These are phyloP conservation scores for Plutomurus gul DNA, from an alignment of 1,140 invertebrate species.

Conservation along the genomic window DNA sequence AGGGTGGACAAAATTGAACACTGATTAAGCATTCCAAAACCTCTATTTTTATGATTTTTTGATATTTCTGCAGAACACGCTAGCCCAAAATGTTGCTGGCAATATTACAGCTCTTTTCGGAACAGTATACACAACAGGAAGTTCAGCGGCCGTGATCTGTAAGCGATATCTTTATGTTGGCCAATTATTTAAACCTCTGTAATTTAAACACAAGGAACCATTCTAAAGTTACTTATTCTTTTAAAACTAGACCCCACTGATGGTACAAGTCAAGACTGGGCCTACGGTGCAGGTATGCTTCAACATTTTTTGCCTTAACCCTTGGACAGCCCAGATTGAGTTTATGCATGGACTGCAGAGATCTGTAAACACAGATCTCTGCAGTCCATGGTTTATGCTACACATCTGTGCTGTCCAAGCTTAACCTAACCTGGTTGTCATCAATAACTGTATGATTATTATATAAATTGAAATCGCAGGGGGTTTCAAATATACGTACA, in stretches of 20 bases:
- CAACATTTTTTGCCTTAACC: too few species aligned
- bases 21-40: too few species aligned
- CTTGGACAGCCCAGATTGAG: too few species aligned
- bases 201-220: too few species aligned
- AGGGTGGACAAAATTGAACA: too few species aligned
- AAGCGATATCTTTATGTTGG: neutral
- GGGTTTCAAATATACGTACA: neutral
- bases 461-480: neutral
- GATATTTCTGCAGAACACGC: neutral
- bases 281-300: neutral
- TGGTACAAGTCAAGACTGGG: conserved; percentile 33
- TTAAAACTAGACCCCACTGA: conserved; percentile 7
- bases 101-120: neutral
- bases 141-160: neutral
- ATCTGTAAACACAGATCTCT: too few species aligned
- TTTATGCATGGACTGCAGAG: too few species aligned
- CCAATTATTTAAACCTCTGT: neutral
- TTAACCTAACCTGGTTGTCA: too few species aligned
- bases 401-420: too few species aligned
- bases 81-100: neutral
- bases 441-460: neutral
- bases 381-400: neutral
- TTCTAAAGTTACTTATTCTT: neutral
- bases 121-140: neutral
- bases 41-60: too few species aligned